Base-by-base conservation (phyloP, 2,888 invertebrate species). In the Ischnura elegans region DNA sequence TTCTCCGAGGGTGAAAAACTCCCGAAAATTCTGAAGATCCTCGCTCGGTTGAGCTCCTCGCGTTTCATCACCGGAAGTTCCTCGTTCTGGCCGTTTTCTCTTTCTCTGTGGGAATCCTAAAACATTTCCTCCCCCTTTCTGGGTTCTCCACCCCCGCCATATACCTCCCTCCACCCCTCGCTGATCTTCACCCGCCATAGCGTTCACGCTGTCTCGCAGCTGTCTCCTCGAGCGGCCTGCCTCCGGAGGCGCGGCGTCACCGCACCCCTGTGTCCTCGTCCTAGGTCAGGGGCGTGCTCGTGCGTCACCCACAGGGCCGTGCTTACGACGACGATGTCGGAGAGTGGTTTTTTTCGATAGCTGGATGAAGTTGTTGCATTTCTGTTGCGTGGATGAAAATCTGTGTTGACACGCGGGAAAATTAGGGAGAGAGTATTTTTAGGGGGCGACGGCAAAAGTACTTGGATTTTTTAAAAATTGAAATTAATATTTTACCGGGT, bases 31-130 rank as follows among this genome's bases (percentile, higher is more conserved):
- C 2, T 76, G 13, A 76, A 76, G 29, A 76, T 36, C 76, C 76
- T 10, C 16, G 0, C 13, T 76, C 10, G 13, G 76, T 36, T 29
- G 36, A 8, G 36, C 76, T 76, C n/a, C 76, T 76, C 25, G 13
- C 10, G 10, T 36, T 76, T 76, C 76, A 76, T 76, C 76, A 76
- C 76, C 29, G 76, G 76, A 76, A 76, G 29, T 76, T 76, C 76
- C 36, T 36, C 76, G 25, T 76, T 76, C 36, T 76, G 29, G 76
- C 76, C 36, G 36, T 76, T 76, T 76, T 76, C 76, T 76, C 76
- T 76, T 76, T 29, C 76, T 76, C 13, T 25, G n/a, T n/a, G n/a
- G 61, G 61, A 61, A 25, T n/a, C 61, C 61, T 61, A n/a, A 51
- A 51, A 51, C n/a, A 61, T 61, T 61, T 61, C 36, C 76, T 76